Evolutionary conservation across 2,888 invertebrate genomes (phyloP).

Genomic region (Hetaerina titia): DNA sequence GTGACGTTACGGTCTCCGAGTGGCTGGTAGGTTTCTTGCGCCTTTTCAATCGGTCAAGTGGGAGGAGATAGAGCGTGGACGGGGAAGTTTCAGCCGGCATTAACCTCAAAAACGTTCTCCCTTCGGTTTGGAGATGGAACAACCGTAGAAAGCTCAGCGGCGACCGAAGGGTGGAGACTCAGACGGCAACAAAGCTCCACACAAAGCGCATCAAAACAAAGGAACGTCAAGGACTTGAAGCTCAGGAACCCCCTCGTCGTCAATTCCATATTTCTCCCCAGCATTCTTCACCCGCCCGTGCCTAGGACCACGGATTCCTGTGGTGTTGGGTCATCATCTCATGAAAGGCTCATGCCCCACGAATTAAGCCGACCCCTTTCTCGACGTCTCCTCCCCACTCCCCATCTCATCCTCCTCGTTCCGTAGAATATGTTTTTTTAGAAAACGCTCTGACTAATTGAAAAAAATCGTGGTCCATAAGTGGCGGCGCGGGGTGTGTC

Average conservation of each 20-base stretch:
- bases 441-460: neutral
- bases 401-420: neutral
- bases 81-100: too few relatives aligned
- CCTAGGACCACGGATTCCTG: neutral
- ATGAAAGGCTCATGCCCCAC: neutral
- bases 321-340: neutral
- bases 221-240: neutral
- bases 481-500: neutral
- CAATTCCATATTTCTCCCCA: neutral
- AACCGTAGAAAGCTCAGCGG: too few relatives aligned
- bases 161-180: neutral
- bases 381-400: neutral
- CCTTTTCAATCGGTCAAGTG: too few relatives aligned
- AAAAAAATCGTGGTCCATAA: neutral
- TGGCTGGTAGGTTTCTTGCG: too few relatives aligned
- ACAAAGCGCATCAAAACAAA: neutral
- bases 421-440: neutral
- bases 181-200: neutral
- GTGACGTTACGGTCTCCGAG: too few relatives aligned
- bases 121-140: too few relatives aligned
- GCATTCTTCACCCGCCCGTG: neutral
- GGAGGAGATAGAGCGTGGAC: too few relatives aligned
- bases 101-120: too few relatives aligned
- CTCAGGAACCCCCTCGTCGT: neutral
- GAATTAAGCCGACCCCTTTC: neutral